Base-by-base conservation (phyloP, 2,888 invertebrate genomes). In the Pinctada fucata region DNA sequence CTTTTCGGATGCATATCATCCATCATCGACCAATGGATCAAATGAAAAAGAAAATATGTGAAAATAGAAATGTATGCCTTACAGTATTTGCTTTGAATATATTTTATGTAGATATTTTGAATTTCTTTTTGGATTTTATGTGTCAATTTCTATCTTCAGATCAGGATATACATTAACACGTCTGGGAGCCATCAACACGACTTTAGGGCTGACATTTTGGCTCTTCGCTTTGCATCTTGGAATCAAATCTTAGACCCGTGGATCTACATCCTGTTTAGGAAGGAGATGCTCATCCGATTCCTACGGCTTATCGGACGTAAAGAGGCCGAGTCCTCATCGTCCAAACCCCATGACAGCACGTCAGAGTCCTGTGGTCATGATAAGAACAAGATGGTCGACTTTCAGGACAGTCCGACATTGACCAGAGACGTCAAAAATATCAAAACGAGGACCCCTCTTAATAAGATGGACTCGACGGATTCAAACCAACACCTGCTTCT, bases 211-310 rank as follows among this genome's bases (percentile, higher is more conserved):
- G 80, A 80, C 8, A 65, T 80, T 45, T 48, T 80, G 51, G 75
- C 75, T 2, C 47, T 80, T 2, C 71, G 80, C 3, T 72, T 80
- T 10, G 80, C 80, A 3, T 75, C 80, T 5, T 64, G 68, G 16
- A 80, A 80, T 68, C 80, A 80, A 75, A 77, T 80, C 3, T 66
- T 80, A 3, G 80, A 80, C 64, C 80, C 80, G 5, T 80, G 80
- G 80, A 76, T 80, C n/a, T 80, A 80, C 10, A 78, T 80, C 13
- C 47, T 80, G n/a, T 72, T 80, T 47, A 70, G 80, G 66, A 74
- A 74, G 48, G 80, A 80, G 50, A 75, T 78, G 68, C 66, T 80
- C 3, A 58, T 49, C 3, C 69, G 58, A 49, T 16, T 77, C 2
- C 13, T 65, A 5, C 13, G 13, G 31, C 65, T 65, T 49, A 16